Percentiles rank a stretch among this genome's conserved stretches.
These are phyloP conservation scores for Anastrepha ludens DNA, from an alignment of 1,140 invertebrate genomes.

Conservation along the genomic window DNA sequence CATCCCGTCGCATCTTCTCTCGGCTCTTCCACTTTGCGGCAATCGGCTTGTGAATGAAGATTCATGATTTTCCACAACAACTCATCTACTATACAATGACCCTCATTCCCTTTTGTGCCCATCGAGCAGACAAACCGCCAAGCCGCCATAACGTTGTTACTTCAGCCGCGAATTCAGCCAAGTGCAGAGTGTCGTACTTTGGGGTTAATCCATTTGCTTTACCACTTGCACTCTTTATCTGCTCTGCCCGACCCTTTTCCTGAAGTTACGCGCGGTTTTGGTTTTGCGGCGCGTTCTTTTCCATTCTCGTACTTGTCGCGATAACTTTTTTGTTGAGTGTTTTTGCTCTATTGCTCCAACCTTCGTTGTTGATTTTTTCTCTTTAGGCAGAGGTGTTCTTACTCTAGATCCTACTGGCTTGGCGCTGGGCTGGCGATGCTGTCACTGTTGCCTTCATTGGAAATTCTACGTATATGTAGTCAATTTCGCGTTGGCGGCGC, in stretches of 20 bases:
- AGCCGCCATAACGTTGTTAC: not conserved
- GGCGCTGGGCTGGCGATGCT: too few species aligned
- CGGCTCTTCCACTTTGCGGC: not conserved
- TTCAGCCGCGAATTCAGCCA: not conserved
- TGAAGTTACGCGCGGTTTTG: not conserved
- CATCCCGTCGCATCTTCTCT: not conserved
- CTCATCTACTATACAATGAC: not conserved
- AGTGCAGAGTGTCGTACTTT: not conserved
- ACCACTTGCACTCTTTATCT: conserved; percentile 43
- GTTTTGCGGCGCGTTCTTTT: not conserved
- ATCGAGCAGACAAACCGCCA: not conserved
- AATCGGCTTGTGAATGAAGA: conserved; percentile 30
- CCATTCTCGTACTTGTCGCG: not conserved
- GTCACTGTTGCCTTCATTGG: not conserved
- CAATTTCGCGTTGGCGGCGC: conserved; percentile 47
- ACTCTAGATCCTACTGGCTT: too few species aligned
- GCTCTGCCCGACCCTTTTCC: not conserved
- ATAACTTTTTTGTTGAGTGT: not conserved
- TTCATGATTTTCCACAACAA: conserved; percentile 29
- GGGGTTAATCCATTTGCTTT: conserved; percentile 52
- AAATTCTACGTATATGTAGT: conserved; percentile 7
- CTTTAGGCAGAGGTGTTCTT: not conserved
- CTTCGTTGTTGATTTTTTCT: not conserved
- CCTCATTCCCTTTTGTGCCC: not conserved
- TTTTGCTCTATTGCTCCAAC: not conserved